Evolutionary conservation across 92 coral and sea anemone genomes (phyloP), one percentile per base, ranked within the genome.

Genomic region (Montipora capitata): DNA sequence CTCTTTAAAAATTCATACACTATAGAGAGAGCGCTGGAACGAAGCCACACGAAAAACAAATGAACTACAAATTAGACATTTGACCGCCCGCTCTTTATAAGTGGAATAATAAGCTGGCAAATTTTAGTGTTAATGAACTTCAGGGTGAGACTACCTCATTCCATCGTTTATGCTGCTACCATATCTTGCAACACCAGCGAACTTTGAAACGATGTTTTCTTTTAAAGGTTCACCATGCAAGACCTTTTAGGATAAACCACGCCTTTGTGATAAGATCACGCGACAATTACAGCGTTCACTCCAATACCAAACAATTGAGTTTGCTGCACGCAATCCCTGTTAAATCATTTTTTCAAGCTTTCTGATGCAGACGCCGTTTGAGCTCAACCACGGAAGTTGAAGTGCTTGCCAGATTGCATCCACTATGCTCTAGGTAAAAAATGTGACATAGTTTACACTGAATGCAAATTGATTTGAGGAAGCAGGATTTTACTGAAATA

Each of bases 1-100:
- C 76, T 85, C 66, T 85, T 85, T 85, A 85, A 85, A 85, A 85
- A 85, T 85, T 85, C 76, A 85, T 85, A 75, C 18, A 48, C 27
- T 57, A 43, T 54, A 72, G 44, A 72, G 44, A 56, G 62, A 83
- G 72, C 51, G 59, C n/a, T 83, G 79, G 87, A 59, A 57, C 44
- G 16, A 82, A 40, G 54, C 86, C 86, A 82, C 86, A 82, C 77
- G 78, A 82, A 82, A 17, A 43, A 10, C 59, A 16, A 20, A 83
- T 11, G 58, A 58, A 72, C 35, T 49, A 43, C 17, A 41, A 71
- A 72, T 11, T 56, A 10, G 68, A 41, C 70, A 42, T 41, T 20
- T 44, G 48, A 49, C 20, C 52, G 14, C 61, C 40, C 6, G 54
- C 54, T 68, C 11, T 40, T 35, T 12, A 43, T 54, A 3, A 18